Conservation (phyloP, 2,888 invertebrate genomes). For the Bursaphelenchus okinawaensis region DNA sequence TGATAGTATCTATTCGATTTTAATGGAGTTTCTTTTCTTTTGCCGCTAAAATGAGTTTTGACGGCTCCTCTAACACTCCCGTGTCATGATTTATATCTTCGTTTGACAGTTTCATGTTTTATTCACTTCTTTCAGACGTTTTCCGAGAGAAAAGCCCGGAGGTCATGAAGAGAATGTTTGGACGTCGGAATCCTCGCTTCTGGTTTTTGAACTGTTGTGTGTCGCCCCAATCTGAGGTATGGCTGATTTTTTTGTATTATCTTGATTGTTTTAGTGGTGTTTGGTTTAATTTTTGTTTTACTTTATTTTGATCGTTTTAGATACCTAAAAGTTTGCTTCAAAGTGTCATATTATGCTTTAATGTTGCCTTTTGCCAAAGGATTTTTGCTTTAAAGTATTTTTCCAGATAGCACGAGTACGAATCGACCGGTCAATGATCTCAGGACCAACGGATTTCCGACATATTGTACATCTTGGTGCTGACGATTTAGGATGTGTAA, state of each 20-base stretch:
- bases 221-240: constrained; percentile 30
- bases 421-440: constrained; percentile 81
- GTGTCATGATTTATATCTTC: neutral
- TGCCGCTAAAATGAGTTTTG: neutral
- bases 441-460: constrained; percentile 87
- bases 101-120: neutral
- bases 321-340: neutral
- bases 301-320: neutral
- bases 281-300: neutral
- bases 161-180: neutral
- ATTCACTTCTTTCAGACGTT: neutral
- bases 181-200: constrained; percentile 16
- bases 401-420: constrained; percentile 43
- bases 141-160: too few species aligned
- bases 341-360: neutral
- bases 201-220: constrained; percentile 33
- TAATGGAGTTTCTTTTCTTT: neutral
- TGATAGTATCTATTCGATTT: too few species aligned
- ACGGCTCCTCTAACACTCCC: neutral
- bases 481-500: constrained; percentile 68
- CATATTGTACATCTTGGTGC: constrained; percentile 88
- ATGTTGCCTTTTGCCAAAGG: too few species aligned
- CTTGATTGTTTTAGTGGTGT: neutral
- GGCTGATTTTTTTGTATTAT: neutral
- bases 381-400: neutral